Evolutionary conservation across 2,797 vertebrate genomes (phyloP), one percentile per base, ranked within the genome.

Genomic region (Balearica regulorum): DNA sequence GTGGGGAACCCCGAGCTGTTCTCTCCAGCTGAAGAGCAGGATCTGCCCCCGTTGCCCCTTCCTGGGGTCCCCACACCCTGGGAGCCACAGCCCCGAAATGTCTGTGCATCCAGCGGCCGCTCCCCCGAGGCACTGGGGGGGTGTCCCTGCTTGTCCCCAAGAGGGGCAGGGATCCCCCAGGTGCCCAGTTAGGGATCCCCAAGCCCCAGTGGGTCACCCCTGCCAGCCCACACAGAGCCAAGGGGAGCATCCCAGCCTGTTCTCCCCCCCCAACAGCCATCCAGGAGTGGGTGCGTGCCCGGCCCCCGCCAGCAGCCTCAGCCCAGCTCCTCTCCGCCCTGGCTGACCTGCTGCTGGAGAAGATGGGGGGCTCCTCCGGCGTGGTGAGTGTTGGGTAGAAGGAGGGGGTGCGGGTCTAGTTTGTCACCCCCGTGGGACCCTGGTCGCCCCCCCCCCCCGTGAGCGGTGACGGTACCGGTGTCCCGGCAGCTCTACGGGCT

Each of bases 291-390:
- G 95, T 99, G 85, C 94, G 72, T 24, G 78, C 91, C 68, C 95
- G 89, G 2, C 97, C 93, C 6, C 96, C 98, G 4, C 99, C 99
- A 0, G 96, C 97, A 77, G 98, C 96, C 57, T 99, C 99, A 0
- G 97, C 98, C 49, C 95, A 94, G 90, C 98, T 99, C 39, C 97
- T 99, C 37, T 98, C 96, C 0, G 89, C 96, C 33, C 89, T 99
- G 33, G 98, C 99, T 1, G 90, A 98, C 41, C 93, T 99, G 97
- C 96, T 99, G 18, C 98, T 99, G 97, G 99, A 99, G 91, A 98
- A 98, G 91, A 99, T 99, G 99, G 99, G 99, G 41, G 99, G 99
- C 53, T 99, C 99, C 16, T 99, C 99, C 0, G 99, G 99, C 19
- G 99, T 98, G 35, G 99, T 99, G 90, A 98, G 98, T 90, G 15